Evolutionary conservation across 2,888 invertebrate genomes (phyloP).

Genomic region (Lithophane ornitopus): DNA sequence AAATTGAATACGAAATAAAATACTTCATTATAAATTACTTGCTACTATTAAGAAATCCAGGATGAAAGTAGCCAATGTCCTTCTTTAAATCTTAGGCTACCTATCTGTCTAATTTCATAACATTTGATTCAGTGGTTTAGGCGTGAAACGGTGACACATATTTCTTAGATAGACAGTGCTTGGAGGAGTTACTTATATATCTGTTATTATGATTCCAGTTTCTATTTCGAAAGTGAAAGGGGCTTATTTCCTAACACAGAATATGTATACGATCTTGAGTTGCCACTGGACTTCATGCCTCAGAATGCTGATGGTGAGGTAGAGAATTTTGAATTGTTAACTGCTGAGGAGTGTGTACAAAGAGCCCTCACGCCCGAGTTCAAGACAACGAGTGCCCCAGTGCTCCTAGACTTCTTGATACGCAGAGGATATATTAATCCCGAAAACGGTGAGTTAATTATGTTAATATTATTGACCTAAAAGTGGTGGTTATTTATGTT

Average conservation of each 20-base stretch:
- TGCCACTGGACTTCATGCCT: constrained; percentile 97
- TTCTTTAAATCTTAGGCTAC: not conserved
- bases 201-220: constrained; percentile 87
- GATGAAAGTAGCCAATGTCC: too few species aligned
- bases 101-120: not conserved
- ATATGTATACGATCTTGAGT: constrained; percentile 97
- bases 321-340: constrained; percentile 96
- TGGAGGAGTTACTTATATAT: not conserved
- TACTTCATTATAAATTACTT: not conserved
- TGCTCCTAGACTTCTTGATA: constrained; percentile 97
- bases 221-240: constrained; percentile 97
- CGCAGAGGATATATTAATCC: constrained; percentile 97
- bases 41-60: not conserved
- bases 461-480: not conserved
- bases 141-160: not conserved
- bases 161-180: not conserved
- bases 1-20: not conserved
- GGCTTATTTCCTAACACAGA: constrained; percentile 98
- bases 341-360: constrained; percentile 95
- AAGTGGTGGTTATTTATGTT: too few species aligned
- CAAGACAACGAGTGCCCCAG: constrained; percentile 98
- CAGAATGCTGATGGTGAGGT: constrained; percentile 98
- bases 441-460: constrained; percentile 93
- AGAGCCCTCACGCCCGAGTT: constrained; percentile 95
- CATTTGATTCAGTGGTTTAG: not conserved